Conservation (phyloP, 2,888 invertebrate species). For the Diachrysia chrysitis region DNA sequence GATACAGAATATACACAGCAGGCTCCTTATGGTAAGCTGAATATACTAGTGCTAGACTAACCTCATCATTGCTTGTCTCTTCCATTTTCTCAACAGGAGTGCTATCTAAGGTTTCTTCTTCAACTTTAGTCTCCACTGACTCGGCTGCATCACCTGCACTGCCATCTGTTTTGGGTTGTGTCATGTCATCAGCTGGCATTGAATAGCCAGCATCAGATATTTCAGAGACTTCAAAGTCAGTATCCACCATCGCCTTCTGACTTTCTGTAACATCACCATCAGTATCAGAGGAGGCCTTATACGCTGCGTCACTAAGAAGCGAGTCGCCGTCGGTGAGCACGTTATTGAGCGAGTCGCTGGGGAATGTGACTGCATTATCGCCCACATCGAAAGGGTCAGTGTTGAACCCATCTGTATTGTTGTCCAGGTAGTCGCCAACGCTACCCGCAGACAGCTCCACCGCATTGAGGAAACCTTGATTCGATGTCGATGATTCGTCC, state of each 20-base stretch:
- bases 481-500: slow-evolving; percentile 84
- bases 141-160: slow-evolving; percentile 44
- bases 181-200: slow-evolving; percentile 57
- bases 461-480: slow-evolving; percentile 85
- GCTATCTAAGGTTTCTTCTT: slow-evolving; percentile 17
- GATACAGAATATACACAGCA: too few species aligned
- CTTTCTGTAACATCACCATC: slow-evolving; percentile 76
- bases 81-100: slow-evolving; percentile 26
- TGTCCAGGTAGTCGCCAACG: slow-evolving; percentile 84
- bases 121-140: slow-evolving; percentile 35
- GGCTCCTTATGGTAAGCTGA: too few species aligned
- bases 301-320: slow-evolving; percentile 73
- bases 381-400: slow-evolving; percentile 83
- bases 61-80: slow-evolving; percentile 27
- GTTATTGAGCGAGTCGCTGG: slow-evolving; percentile 80
- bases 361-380: slow-evolving; percentile 84
- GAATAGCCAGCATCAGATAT: slow-evolving; percentile 63
- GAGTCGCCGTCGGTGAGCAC: slow-evolving; percentile 82
- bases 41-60: too few species aligned
- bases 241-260: slow-evolving; percentile 66
- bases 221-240: slow-evolving; percentile 66
- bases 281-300: slow-evolving; percentile 73
- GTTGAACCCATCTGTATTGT: slow-evolving; percentile 79
- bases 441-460: slow-evolving; percentile 85
- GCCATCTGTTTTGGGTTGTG: slow-evolving; percentile 56